Conservation (phyloP, 2,888 invertebrate genomes). For the Phoenoteleia sp. region DNA sequence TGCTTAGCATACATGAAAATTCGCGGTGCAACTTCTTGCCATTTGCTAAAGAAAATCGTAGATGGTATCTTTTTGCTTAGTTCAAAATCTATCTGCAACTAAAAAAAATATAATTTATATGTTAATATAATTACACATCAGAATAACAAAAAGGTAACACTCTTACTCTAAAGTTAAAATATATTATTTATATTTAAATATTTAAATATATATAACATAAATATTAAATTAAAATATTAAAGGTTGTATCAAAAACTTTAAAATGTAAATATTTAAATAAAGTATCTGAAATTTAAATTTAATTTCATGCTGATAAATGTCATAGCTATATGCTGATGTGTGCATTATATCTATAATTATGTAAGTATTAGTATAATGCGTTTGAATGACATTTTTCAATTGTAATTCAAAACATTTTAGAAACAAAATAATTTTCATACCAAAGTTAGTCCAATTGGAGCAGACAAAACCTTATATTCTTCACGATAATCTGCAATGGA, state of each 20-base stretch:
- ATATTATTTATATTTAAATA: no score
- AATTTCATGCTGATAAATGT: no score
- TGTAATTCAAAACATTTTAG: no score
- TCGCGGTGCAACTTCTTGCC: background rate
- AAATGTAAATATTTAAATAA: no score
- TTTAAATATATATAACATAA: no score
- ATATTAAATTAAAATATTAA: no score
- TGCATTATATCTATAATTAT: no score
- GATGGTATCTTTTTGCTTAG: background rate
- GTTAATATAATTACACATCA: background rate
- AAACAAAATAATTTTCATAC: conserved; percentile 24
- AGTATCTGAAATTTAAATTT: no score
- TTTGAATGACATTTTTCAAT: background rate
- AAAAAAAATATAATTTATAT: background rate
- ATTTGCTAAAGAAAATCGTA: background rate
- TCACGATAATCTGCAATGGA: conserved; percentile 16
- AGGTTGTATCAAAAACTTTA: no score
- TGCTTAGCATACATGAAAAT: background rate
- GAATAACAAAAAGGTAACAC: no score
- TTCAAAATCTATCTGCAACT: background rate
- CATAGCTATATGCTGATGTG: no score
- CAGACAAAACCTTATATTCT: conserved; percentile 6
- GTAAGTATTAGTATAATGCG: no score
- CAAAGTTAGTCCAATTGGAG: conserved; percentile 16
- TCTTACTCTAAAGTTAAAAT: background rate